These are phyloP conservation scores for Lasius fuliginosus DNA, from an alignment of 2,888 invertebrate species.

Conservation along the genomic window DNA sequence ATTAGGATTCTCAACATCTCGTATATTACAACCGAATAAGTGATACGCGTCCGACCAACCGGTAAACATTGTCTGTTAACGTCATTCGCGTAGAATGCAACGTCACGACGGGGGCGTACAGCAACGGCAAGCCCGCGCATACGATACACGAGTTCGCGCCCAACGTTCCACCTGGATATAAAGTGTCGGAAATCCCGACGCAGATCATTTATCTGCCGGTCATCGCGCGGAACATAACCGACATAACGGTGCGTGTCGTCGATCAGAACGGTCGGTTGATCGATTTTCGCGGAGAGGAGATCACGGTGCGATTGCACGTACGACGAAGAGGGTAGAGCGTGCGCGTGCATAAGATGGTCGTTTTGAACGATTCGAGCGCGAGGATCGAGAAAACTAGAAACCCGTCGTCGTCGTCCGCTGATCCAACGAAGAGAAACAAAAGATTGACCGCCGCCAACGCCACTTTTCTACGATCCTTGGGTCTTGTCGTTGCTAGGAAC, in stretches of 20 bases:
- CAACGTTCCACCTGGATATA: slow-evolving; percentile 5
- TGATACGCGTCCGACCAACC: slow-evolving; percentile 5
- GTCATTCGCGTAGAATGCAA: slow-evolving; percentile 10
- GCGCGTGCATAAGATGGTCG: background rate
- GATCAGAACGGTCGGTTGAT: background rate
- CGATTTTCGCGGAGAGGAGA: background rate
- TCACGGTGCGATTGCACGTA: background rate
- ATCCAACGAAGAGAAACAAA: background rate
- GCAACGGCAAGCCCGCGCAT: background rate
- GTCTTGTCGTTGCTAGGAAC: background rate
- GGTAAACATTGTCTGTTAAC: background rate
- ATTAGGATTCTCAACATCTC: background rate
- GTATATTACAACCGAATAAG: background rate
- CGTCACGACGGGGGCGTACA: background rate
- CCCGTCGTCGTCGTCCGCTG: background rate
- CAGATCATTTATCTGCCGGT: slow-evolving; percentile 6
- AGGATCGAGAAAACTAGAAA: background rate
- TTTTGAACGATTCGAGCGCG: background rate
- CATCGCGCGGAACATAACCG: background rate
- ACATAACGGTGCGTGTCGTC: background rate
- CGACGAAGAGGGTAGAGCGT: background rate
- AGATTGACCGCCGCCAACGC: background rate
- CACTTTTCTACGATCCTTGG: background rate
- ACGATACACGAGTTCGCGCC: background rate
- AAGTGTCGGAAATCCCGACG: background rate